These are phyloP conservation scores for Mohoua ochrocephala DNA, from an alignment of 2,113 vertebrate genomes.

Conservation along the genomic window DNA sequence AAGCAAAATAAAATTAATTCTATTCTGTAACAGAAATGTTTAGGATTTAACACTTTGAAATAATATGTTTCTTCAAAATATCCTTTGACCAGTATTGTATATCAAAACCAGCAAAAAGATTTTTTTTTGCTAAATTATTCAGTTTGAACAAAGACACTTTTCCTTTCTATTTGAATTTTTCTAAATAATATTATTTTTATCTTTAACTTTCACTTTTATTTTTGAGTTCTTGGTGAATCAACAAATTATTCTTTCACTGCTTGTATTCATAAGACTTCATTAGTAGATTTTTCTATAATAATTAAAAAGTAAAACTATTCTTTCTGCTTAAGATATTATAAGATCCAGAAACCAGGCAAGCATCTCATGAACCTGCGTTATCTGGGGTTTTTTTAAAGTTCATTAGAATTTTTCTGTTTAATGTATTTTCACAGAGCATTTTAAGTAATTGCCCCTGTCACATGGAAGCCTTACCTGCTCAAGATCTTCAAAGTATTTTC, in stretches of 20 bases:
- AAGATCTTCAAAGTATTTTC: background rate
- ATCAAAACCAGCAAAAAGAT: fast-evolving
- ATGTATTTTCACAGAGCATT: background rate
- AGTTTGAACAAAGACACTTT: background rate
- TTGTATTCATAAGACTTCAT: background rate
- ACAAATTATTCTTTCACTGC: background rate
- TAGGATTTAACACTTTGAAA: background rate
- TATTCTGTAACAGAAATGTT: background rate
- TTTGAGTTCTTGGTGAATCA: background rate
- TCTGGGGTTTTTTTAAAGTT: background rate
- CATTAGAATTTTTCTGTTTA: background rate
- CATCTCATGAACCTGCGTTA: background rate
- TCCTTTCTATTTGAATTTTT: background rate
- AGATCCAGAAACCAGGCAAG: background rate
- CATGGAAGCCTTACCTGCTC: background rate
- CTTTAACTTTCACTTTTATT: background rate
- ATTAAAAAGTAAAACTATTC: background rate
- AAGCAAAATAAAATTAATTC: background rate
- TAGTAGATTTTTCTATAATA: background rate
- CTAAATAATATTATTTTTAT: background rate
- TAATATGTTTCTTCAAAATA: background rate
- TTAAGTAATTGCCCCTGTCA: background rate
- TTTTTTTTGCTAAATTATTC: background rate
- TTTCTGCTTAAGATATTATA: background rate
- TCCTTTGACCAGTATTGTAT: background rate